Base-by-base conservation (phyloP, 2,797 vertebrate genomes). In the Pelodytes ibericus region DNA sequence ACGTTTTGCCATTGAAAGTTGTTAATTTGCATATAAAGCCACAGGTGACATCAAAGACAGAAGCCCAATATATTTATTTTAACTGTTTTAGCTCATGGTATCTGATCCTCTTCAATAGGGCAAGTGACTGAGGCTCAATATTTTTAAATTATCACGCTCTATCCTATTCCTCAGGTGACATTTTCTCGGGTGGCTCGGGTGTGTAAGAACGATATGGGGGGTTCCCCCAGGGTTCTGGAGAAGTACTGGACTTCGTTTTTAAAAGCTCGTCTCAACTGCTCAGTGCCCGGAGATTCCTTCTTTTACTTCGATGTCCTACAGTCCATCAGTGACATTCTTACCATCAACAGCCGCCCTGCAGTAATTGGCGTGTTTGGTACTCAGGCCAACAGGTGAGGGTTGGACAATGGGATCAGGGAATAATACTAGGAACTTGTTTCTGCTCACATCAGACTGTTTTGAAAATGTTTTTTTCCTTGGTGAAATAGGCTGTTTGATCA, bases 161-260 rank as follows among this genome's bases (percentile, higher is more conserved):
- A 24, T 53, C 6, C 49, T 53, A 7, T 76, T 30, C 44, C 0
- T 0, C 85, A 98, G 97, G 95, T 98, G 65, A 85, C 93, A 75
- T 97, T 97, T 88, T 97, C 96, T 15, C 91, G 96, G 2, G 96
- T 97, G 18, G 96, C 92, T 0, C 93, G 96, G 0, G 95, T 98
- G 9, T 98, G 97, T 67, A 98, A 98, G 86, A 97, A 97, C 0
- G 96, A 98, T 86, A 92, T 92, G 18, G 97, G 97, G 0, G 97
- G 97, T 0, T 98, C 97, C 0, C 95, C 95, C 0, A 84, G 97
- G 60, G 96, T 96, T 70, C 88, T 99, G 82, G 96, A 99, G 72
- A 93, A 95, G 1, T 96, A 97, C 81, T 98, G 97, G 97, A 98
- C 96, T 0, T 98, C 96, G 0, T 99, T 99, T 87, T 93, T 98